Conservation (phyloP, 2,113 vertebrate genomes). For the Neolamprologus sp. region DNA sequence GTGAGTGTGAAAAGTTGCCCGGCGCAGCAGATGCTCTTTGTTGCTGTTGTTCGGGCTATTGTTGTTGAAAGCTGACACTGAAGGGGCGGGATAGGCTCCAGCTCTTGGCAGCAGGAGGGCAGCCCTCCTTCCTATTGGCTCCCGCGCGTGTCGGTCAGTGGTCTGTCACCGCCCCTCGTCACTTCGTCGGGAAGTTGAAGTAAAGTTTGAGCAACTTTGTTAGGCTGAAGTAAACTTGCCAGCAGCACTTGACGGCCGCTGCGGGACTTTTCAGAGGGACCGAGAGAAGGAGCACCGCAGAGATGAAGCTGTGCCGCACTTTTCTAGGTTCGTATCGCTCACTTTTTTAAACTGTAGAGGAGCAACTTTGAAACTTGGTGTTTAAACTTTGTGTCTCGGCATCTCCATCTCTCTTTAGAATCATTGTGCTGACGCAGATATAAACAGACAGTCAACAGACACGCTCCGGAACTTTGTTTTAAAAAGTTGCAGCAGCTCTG, state of each 20-base stretch:
- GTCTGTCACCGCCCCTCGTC: not conserved
- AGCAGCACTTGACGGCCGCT: conserved; percentile 27
- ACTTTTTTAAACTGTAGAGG: not conserved
- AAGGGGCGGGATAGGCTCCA: conserved; percentile 68
- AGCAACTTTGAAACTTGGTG: not conserved
- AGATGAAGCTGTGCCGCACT: conserved; percentile 86
- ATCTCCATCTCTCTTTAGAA: not conserved
- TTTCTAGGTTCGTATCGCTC: conserved; percentile 85
- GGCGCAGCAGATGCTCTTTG: conserved; percentile 71
- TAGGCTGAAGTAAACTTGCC: conserved; percentile 67
- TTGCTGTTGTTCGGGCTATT: conserved; percentile 53
- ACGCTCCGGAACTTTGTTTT: not conserved
- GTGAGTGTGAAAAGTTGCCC: conserved; percentile 45
- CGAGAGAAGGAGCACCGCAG: conserved; percentile 51
- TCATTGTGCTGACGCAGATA: not conserved
- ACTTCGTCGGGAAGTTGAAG: conserved; percentile 72
- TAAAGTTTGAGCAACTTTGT: conserved; percentile 78
- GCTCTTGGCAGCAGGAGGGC: conserved; percentile 51
- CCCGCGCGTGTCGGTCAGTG: conserved; percentile 1
- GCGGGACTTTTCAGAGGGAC: conserved; percentile 5
- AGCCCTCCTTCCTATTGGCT: conserved; percentile 74
- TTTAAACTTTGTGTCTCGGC: not conserved
- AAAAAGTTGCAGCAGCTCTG: not conserved
- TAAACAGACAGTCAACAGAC: not conserved
- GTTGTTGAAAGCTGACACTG: conserved; percentile 61